Percentiles rank a stretch among this genome's conserved stretches.
Conservation (phyloP, 1,140 invertebrate species). For the Diprion similis region DNA sequence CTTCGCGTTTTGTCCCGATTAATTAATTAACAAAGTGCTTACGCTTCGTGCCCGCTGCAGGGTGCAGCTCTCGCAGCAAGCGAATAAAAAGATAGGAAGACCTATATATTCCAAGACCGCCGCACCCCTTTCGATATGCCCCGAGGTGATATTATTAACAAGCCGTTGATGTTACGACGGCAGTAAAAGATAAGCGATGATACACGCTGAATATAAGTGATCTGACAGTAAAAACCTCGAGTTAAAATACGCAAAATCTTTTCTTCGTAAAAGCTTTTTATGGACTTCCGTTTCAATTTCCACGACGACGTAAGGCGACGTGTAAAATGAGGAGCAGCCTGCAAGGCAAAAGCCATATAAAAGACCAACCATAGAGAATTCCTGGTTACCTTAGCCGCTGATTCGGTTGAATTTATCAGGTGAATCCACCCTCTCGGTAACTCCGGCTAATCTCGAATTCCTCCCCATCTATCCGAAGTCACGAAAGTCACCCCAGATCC, state of each 20-base stretch:
- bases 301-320: neutral
- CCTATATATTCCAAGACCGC: slow-evolving; percentile 1
- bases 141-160: neutral
- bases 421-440: too few species aligned
- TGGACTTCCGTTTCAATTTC: neutral
- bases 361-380: neutral
- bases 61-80: neutral
- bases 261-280: too few species aligned
- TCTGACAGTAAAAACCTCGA: too few species aligned
- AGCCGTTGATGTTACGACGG: neutral
- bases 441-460: too few species aligned
- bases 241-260: too few species aligned
- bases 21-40: neutral
- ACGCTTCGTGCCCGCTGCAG: neutral
- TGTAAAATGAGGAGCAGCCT: neutral
- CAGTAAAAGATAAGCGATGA: neutral
- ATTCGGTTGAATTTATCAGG: too few species aligned
- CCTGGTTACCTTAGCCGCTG: neutral
- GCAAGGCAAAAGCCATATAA: neutral
- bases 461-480: neutral
- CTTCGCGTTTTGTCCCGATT: neutral
- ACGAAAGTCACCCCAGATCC: neutral
- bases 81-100: neutral
- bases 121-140: neutral
- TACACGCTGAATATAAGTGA: too few species aligned